Evolutionary conservation across 2,113 vertebrate genomes (phyloP), one percentile per base, ranked within the genome.

Genomic region (Gallinago undulata): DNA sequence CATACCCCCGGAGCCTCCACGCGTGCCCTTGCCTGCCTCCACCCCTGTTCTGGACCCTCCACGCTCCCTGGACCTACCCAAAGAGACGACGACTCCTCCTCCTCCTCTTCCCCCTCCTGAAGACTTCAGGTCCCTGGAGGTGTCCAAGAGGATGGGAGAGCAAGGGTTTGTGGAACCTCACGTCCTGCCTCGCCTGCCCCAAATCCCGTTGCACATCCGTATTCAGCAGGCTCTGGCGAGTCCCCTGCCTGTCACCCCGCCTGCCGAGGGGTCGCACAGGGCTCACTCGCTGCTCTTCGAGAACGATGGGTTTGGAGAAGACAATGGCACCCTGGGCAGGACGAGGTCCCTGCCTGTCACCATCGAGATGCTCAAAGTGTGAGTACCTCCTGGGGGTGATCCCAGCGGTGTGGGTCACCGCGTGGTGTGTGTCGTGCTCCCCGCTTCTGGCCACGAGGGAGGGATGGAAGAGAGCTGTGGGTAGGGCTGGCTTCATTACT

Each of bases 301-400:
- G 96, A 98, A 95, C 1, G 98, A 98, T 6, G 97, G 93, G n/a
- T 97, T 97, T 1, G 98, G 98, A 41, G 99, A 99, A 60, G 99
- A 99, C 89, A 98, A 31, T 6, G 93, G 97, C 47, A 97, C 90
- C 28, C 85, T 98, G 78, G 98, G 95, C 9, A 97, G 99, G 25
- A 98, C 98, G 2, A 98, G 98, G 31, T 99, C 99, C 21, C 98
- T 99, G 92, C 99, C 99, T 13, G 98, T 99, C 97, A 99, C 99
- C 97, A 99, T 99, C 35, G 99, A 99, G 95, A 98, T 99, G 93
- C 98, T 99, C 25, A 99, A 99, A 98, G 98, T 99, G 99, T 99
- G 97, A 99, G 99, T 99, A 62, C 25, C 43, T 53, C 30, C 30
- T 16, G n/a, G 17, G 9, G 0, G 14, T 28, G 51, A 53, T 15